Base-by-base conservation (phyloP, 2,797 vertebrate species). In the Lophius americanus region DNA sequence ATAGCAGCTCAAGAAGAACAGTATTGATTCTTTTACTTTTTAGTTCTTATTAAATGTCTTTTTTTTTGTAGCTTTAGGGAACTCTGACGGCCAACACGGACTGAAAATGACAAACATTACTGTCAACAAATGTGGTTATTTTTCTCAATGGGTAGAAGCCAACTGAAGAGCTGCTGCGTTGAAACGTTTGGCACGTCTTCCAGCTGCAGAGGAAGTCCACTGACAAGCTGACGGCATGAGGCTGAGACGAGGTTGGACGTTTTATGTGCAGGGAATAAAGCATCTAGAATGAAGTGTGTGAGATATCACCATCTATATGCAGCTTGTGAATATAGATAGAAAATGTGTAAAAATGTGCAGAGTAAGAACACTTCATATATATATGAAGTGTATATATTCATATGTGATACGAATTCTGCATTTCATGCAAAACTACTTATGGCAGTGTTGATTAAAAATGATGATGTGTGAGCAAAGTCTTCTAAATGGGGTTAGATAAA, bases 71-170 rank as follows among this genome's bases (percentile, higher is more conserved):
- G 61, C 72, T 68, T 69, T 41, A 42, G 42, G 23, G 59, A 39
- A 14, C 39, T 38, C n/a, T 38, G 51, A 69, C 63, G 60, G 36
- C 64, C 63, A 42, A 35, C 63, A 68, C 58, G 50, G 68, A 77
- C 43, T 57, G 49, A 68, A 61, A 60, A 32, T 62, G 55, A 63
- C 64, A 64, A 75, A 75, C 67, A 65, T 76, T 59, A 54, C 59
- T 51, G 60, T 78, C 75, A 73, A 78, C 70, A 69, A 70, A 68
- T 42, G 43, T 55, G 43, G 49, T 69, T 75, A 77, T 68, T 74
- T 54, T 73, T 82, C 67, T 79, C 75, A 64, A 35, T 51, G 66
- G 70, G 64, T 41, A 38, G 37, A 79, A 65, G 61, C 50, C 56
- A 75, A 78, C 64, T 44, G 35, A 51, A 84, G 60, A 81, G 64